Conservation (phyloP, 2,113 vertebrate genomes). For the Cochlearius cochlearius region DNA sequence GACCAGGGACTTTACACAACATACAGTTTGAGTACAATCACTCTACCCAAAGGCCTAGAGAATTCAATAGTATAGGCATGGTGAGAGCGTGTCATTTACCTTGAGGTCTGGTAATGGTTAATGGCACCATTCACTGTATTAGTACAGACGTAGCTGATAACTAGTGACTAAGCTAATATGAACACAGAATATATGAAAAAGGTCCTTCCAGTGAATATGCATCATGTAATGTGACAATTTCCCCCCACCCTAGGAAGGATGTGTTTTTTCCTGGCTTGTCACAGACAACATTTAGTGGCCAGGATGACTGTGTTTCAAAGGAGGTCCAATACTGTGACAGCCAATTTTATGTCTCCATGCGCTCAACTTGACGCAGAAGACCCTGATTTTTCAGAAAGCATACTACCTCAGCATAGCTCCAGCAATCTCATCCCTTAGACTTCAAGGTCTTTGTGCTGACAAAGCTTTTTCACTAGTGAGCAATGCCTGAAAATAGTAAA, state of each 20-base stretch:
- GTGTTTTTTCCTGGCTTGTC: neutral
- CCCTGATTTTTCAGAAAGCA: neutral
- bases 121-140: neutral
- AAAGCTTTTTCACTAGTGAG: neutral
- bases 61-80: neutral
- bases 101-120: neutral
- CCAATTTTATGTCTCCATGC: neutral
- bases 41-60: neutral
- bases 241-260: fast-evolving
- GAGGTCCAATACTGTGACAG: neutral
- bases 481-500: neutral
- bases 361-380: neutral
- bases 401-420: neutral
- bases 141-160: neutral
- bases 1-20: neutral
- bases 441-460: neutral
- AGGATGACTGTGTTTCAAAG: neutral
- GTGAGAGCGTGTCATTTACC: neutral
- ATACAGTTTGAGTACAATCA: neutral
- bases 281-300: neutral
- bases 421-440: neutral
- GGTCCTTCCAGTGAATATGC: neutral
- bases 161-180: neutral
- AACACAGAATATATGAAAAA: neutral
- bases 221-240: neutral